Percentiles rank a stretch among this genome's conserved stretches.
phyloP scores from a whole-genome alignment of 1,140 invertebrate genomes.

The Hycleus cichorii region DNA sequence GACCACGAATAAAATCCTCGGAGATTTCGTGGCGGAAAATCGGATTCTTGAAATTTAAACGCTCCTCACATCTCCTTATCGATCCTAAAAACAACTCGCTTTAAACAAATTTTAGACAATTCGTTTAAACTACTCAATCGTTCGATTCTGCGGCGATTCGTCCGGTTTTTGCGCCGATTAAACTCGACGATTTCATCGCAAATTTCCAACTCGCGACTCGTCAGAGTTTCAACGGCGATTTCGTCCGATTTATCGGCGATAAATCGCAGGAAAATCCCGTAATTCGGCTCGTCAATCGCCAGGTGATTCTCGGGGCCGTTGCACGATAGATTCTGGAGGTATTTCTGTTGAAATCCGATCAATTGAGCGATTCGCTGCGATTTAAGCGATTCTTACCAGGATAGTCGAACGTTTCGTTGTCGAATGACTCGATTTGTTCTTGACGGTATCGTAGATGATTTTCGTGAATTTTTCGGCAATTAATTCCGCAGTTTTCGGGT shows the following conservation, averaged over 20 bases:
- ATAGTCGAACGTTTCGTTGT: conserved; percentile 12
- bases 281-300: conserved; percentile 4
- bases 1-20: conserved; percentile 15
- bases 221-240: conserved; percentile 1
- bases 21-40: conserved; percentile 16
- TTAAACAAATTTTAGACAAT: not conserved
- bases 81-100: conserved; percentile 7
- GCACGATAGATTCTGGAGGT: conserved; percentile 7
- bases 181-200: conserved; percentile 8
- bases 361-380: not conserved
- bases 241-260: conserved; percentile 1
- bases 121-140: conserved; percentile 2
- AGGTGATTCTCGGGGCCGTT: not conserved
- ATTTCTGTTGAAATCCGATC: conserved; percentile 15
- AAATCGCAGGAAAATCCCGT: not conserved
- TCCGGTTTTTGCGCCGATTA: conserved; percentile 15
- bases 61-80: conserved; percentile 11
- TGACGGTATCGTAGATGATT: conserved; percentile 20
- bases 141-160: conserved; percentile 5
- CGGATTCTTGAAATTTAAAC: not conserved
- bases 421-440: conserved; percentile 11
- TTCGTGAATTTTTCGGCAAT: conserved; percentile 19
- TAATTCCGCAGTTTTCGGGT: conserved; percentile 10
- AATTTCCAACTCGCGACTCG: not conserved
- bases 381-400: conserved; percentile 12